A percentile compares a stretch with the other conserved stretches of the same genome.
phyloP scores from a whole-genome alignment of 1,140 invertebrate genomes.

The Aporrectodea caliginosa region DNA sequence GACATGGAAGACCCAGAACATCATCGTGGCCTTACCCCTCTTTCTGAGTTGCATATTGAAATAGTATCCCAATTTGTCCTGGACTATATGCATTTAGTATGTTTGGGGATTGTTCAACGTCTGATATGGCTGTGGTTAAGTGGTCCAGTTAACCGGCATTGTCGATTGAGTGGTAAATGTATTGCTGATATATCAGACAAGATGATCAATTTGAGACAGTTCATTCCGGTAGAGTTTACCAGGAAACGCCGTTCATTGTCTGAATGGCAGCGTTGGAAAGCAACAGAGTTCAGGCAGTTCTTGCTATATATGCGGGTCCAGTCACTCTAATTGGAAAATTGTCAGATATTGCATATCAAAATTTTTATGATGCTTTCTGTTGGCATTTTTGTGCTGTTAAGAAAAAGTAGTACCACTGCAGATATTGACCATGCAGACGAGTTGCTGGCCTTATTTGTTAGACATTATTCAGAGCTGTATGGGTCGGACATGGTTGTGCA shows the following conservation, averaged over 20 bases:
- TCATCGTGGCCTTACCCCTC: slow-evolving; percentile 28
- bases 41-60: slow-evolving; percentile 31
- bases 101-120: slow-evolving; percentile 41
- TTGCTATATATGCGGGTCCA: slow-evolving; percentile 52
- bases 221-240: slow-evolving; percentile 46
- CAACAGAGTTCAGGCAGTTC: slow-evolving; percentile 55
- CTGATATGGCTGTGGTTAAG: background rate
- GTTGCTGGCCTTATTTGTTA: background rate
- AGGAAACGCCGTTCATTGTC: slow-evolving; percentile 47
- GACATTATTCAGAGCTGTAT: background rate
- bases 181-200: background rate
- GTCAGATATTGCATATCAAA: slow-evolving; percentile 42
- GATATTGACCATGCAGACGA: background rate
- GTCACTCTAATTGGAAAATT: slow-evolving; percentile 43
- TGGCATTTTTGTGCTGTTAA: background rate
- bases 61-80: slow-evolving; percentile 39
- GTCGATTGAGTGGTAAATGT: background rate
- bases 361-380: slow-evolving; percentile 41
- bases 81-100: slow-evolving; percentile 50
- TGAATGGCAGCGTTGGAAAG: slow-evolving; percentile 52
- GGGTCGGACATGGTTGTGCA: background rate
- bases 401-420: background rate
- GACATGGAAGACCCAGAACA: slow-evolving; percentile 32
- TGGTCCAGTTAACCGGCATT: background rate
- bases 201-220: background rate